Base-by-base conservation (phyloP, 2,888 invertebrate genomes). In the Noctua comes region DNA sequence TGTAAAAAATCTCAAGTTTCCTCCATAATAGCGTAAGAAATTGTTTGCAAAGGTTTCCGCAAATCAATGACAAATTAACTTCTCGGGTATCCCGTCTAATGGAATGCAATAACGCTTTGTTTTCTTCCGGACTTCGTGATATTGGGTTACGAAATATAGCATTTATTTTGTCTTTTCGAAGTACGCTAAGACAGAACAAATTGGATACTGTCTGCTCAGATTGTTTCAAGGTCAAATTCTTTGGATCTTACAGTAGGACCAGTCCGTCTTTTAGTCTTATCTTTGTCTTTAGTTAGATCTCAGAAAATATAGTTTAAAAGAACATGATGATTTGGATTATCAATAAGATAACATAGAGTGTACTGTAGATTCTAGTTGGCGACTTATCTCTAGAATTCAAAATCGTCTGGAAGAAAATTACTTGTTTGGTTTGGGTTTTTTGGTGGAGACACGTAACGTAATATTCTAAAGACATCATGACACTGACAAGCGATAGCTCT, bases 51-150 rank as follows among this genome's bases (percentile, higher is more conserved):
- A 86, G 48, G n/a, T 68, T 71, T 78, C 27, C 54, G 59, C 68
- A 71, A 81, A 76, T 80, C 79, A 75, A 71, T 83, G 73, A 78
- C 51, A 76, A 84, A 84, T 84, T 84, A 86, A 71, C 73, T 76
- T 83, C 84, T 86, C 84, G 76, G 76, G 70, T 86, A 69, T 84
- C 87, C 40, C 40, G 70, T 64, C 74, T 86, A 84, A 86, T 83
- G 84, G 84, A 83, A 84, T 76, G 76, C 83, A 73, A 86, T 86
- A 86, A 86, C 8, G 86, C 68, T 83, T 83, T 86, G 68, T 86
- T 78, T 86, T 68, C 69, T 78, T 77, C 66, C 69, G 48, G 59
- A 31, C 27, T 72, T 68, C 66, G 27, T 46, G 40, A 71, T 84
- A 84, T 84, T 73, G 64, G 51, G 68, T 86, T 79, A 62, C 87